These are phyloP conservation scores for Parelbella ahira DNA, from an alignment of 2,888 invertebrate genomes.

Conservation along the genomic window DNA sequence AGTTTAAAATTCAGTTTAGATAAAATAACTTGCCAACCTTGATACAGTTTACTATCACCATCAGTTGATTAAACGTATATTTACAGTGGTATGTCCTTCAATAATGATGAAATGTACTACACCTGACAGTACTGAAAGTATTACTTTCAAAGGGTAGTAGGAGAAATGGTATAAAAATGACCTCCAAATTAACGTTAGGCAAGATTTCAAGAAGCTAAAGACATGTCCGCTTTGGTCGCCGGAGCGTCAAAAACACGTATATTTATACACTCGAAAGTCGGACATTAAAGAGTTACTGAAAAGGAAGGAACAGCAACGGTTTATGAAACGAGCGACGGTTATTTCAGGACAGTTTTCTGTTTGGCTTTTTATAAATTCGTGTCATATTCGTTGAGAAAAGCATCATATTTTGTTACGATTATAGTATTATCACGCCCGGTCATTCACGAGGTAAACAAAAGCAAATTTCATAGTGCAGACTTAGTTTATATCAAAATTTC, in stretches of 20 bases:
- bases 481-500: constrained; percentile 12
- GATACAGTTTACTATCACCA: constrained; percentile 19
- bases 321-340: constrained; percentile 24
- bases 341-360: constrained; percentile 24
- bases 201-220: constrained; percentile 32
- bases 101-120: no score
- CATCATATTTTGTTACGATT: no score
- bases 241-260: constrained; percentile 50
- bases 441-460: no score
- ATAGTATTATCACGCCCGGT: no score
- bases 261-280: constrained; percentile 53
- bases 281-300: constrained; percentile 55
- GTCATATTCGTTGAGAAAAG: no score
- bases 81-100: constrained; percentile 4
- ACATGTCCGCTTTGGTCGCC: constrained; percentile 41
- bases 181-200: constrained; percentile 13
- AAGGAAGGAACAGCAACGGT: constrained; percentile 46
- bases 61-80: constrained; percentile 8
- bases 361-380: background rate
- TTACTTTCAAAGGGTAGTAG: constrained; percentile 9
- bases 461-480: constrained; percentile 5
- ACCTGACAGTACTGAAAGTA: no score
- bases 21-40: constrained; percentile 12
- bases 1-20: no score
- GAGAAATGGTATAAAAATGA: constrained; percentile 16